Conservation (phyloP, 2,113 vertebrate genomes). For the Hemiprocne comata region DNA sequence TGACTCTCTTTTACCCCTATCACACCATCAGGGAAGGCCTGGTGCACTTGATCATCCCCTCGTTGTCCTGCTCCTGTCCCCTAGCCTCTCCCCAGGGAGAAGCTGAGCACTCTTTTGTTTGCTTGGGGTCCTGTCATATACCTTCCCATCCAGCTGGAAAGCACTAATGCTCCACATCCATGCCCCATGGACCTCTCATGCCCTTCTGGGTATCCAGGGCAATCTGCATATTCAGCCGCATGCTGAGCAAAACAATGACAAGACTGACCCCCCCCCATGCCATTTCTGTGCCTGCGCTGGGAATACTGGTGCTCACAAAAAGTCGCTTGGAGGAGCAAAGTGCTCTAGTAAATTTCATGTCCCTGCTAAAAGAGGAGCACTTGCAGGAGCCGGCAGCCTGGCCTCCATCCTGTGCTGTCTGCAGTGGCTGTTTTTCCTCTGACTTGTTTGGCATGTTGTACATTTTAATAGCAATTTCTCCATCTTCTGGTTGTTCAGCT, state of each 20-base stretch:
- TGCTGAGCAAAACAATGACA: background rate
- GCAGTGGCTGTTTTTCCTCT: background rate
- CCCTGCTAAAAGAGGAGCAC: background rate
- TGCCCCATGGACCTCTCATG: accelerated
- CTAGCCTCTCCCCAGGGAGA: no score
- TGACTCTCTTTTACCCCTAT: no score
- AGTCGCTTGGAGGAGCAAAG: accelerated
- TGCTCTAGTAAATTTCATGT: background rate
- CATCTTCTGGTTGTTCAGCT: background rate
- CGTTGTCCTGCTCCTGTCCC: background rate
- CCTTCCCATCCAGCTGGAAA: background rate
- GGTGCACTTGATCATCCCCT: background rate
- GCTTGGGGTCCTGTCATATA: accelerated
- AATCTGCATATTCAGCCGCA: background rate
- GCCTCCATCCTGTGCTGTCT: background rate
- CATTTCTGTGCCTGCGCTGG: background rate
- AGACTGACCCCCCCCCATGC: no score
- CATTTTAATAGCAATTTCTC: background rate
- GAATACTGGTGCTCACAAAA: background rate
- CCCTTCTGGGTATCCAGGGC: background rate
- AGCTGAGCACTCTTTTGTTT: accelerated
- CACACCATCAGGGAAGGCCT: background rate
- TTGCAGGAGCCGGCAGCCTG: background rate
- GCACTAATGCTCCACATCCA: accelerated
- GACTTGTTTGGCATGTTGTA: background rate